These are phyloP conservation scores for Rhinogobius similis DNA, from an alignment of 2,113 vertebrate genomes.

Conservation along the genomic window DNA sequence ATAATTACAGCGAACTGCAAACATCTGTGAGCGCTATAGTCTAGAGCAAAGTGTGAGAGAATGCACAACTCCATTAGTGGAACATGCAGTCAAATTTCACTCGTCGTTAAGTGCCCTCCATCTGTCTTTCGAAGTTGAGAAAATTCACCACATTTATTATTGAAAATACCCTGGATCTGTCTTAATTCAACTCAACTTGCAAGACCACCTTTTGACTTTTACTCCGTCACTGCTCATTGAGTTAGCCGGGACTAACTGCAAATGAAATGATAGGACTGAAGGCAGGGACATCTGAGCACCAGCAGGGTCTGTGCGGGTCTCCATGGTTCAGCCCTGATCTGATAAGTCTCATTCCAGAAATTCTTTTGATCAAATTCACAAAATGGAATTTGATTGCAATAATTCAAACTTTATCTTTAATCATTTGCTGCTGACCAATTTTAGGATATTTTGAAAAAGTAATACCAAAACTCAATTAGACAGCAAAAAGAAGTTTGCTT, in stretches of 20 bases:
- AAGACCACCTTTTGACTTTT: conserved; percentile 61
- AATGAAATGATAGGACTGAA: conserved; percentile 41
- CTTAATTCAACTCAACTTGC: conserved; percentile 59
- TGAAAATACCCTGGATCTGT: conserved; percentile 64
- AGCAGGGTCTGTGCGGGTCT: conserved; percentile 17
- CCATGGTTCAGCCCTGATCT: conserved; percentile 11
- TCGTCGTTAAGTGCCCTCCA: conserved; percentile 81
- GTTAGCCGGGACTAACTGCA: conserved; percentile 52
- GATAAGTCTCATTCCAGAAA: background rate
- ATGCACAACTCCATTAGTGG: conserved; percentile 79
- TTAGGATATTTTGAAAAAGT: background rate
- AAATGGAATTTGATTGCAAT: conserved; percentile 5
- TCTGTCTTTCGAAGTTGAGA: conserved; percentile 77
- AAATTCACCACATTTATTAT: conserved; percentile 77
- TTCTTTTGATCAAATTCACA: conserved; percentile 3
- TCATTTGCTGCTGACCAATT: background rate
- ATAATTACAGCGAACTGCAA: conserved; percentile 77
- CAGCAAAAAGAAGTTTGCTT: background rate
- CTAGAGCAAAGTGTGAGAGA: conserved; percentile 36
- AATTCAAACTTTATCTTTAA: background rate
- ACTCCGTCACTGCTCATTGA: conserved; percentile 58
- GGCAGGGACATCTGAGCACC: conserved; percentile 37
- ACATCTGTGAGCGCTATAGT: conserved; percentile 72
- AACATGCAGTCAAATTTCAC: conserved; percentile 78
- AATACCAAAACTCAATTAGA: conserved; percentile 1